Evolutionary conservation across 2,113 vertebrate genomes (phyloP).

Genomic region (Ancistrus triradiatus): DNA sequence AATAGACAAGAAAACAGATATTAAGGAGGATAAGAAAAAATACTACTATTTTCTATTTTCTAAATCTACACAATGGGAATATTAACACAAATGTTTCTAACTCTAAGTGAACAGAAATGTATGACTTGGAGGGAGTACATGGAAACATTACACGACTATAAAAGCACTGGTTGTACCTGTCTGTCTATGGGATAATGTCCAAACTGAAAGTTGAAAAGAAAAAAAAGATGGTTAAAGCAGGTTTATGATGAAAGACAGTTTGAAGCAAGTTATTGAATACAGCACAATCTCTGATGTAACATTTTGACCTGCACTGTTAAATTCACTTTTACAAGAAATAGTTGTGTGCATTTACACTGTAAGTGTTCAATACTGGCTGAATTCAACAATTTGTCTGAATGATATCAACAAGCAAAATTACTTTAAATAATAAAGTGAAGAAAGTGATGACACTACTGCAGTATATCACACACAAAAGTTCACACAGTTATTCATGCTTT

Average conservation of each 20-base stretch:
- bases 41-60: conserved; percentile 19
- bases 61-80: conserved; percentile 21
- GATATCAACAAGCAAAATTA: too few relatives aligned
- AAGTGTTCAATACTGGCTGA: not conserved
- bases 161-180: conserved; percentile 42
- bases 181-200: conserved; percentile 57
- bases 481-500: too few relatives aligned
- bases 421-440: too few relatives aligned
- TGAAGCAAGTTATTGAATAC: not conserved
- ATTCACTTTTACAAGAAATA: not conserved
- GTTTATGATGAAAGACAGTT: not conserved
- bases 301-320: not conserved
- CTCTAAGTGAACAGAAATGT: conserved; percentile 10
- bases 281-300: not conserved
- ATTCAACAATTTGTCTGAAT: too few relatives aligned
- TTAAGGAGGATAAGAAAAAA: not conserved
- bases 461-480: too few relatives aligned
- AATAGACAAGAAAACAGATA: conserved; percentile 7
- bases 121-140: not conserved
- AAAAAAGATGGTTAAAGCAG: conserved; percentile 13
- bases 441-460: too few relatives aligned
- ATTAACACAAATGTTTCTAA: conserved; percentile 7
- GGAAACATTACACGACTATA: conserved; percentile 30
- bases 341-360: not conserved
- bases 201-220: conserved; percentile 55